Evolutionary conservation across 2,888 invertebrate genomes (phyloP), one percentile per base, ranked within the genome.

Genomic region (Cartodere bifasciata): DNA sequence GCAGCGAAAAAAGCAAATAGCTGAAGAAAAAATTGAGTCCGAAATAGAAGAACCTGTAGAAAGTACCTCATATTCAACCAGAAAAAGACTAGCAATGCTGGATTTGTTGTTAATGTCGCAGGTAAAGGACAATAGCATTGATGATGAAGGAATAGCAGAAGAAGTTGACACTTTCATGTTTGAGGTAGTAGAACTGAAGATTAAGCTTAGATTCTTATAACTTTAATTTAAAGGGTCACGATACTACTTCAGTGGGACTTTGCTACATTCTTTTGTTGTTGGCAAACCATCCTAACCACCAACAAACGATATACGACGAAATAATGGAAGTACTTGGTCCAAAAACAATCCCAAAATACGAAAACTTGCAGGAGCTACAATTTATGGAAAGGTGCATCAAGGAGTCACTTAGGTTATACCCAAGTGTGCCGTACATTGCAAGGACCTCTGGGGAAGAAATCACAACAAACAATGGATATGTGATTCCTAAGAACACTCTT

Each of bases 401-500:
- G 37, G 60, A 60, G 42, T 39, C 53, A 13, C 38, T 60, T 7
- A 39, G 60, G 16, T 38, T 60, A 2, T 59, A 55, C 36, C 59
- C 60, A 1, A 54, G 55, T 32, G 59, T 57, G 3, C 55, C 58
- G 2, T 45, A 54, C 31, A 53, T 60, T n/a, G 48, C 48, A 2
- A 44, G 60, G 32, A 34, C 35, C 7, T 27, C 45, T 2, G 45
- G 46, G 9, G 50, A 52, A 32, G 49, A 49, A 16, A 38, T 47
- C 7, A 16, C 31, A 3, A 48, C 50, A 1, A 37, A 36, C 13
- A 35, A 38, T 13, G 53, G 52, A 13, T 46, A 48, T 17, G 24
- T 52, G 48, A 16, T 78, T 28, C 75, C 77, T 0, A 53, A 56
- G 15, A 62, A 62, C 3, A 53, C 64, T 0, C 50, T 58, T n/a